Percentiles rank a stretch among this genome's conserved stretches.
Conservation (phyloP, 2,113 vertebrate species). For the Pelvicachromis taeniatus region DNA sequence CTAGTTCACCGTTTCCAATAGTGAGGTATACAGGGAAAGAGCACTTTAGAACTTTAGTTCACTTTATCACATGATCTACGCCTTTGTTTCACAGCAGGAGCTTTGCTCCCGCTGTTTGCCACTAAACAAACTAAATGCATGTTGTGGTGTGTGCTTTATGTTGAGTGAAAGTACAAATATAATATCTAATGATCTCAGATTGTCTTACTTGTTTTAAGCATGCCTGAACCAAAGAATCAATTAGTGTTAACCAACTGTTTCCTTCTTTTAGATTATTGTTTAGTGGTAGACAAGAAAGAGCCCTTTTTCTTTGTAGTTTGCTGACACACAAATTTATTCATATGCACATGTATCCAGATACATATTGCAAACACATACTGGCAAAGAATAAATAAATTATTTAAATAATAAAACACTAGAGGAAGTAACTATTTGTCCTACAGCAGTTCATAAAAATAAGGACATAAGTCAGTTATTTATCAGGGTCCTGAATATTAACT, state of each 20-base stretch:
- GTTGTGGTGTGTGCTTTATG: not conserved
- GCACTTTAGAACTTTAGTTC: not conserved
- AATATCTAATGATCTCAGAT: not conserved
- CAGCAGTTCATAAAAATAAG: conserved; percentile 8
- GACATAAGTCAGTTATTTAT: not conserved
- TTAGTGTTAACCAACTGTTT: not conserved
- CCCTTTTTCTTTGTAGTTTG: not conserved
- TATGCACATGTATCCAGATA: not conserved
- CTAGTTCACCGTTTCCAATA: not conserved
- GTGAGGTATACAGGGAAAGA: not conserved
- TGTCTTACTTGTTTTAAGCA: not conserved
- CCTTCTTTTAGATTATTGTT: not conserved
- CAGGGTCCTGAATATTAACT: conserved; percentile 35
- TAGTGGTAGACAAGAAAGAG: not conserved
- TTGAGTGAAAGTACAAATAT: not conserved
- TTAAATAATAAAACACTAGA: not conserved
- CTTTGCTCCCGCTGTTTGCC: not conserved
- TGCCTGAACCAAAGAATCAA: not conserved
- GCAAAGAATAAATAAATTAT: not conserved
- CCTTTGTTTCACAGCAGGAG: not conserved
- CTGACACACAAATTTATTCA: not conserved
- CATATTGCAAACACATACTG: not conserved
- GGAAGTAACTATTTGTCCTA: not conserved
- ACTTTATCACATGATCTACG: not conserved
- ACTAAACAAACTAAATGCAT: not conserved